A percentile compares a stretch with the other conserved stretches of the same genome.
These are phyloP conservation scores for Heterocephalus glaber DNA, from an alignment of 2,113 vertebrate genomes.

Conservation along the genomic window DNA sequence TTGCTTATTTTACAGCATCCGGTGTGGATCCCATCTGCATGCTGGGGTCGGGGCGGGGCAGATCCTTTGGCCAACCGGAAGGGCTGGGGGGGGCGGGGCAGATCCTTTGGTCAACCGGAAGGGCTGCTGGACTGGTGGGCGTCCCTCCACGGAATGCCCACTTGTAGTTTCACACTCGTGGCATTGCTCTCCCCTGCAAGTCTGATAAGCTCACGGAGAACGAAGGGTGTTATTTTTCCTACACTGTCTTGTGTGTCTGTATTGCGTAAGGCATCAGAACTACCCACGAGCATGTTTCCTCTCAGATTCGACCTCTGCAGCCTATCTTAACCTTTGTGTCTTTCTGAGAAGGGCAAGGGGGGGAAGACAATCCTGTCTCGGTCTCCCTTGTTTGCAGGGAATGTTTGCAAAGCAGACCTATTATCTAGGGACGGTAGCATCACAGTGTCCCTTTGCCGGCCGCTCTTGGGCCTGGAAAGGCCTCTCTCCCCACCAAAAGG, in stretches of 20 bases:
- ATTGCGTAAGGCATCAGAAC: not conserved
- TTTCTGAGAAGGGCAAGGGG: accelerated
- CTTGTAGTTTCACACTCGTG: not conserved
- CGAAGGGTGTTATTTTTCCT: not conserved
- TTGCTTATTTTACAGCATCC: not conserved
- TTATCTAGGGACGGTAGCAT: not conserved
- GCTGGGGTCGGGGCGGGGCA: no score
- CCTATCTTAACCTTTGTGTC: accelerated
- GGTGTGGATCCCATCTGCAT: not conserved
- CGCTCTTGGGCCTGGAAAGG: not conserved
- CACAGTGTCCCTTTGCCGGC: not conserved
- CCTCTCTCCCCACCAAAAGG: not conserved
- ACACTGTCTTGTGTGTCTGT: accelerated
- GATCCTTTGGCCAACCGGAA: no score
- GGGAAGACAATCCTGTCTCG: accelerated
- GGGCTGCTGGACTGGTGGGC: not conserved
- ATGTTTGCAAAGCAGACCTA: not conserved
- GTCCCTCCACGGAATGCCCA: not conserved
- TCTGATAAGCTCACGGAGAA: not conserved
- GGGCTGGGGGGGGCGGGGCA: no score
- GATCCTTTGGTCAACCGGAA: accelerated
- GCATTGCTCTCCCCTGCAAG: accelerated
- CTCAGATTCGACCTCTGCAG: not conserved
- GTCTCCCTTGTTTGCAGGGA: no score
- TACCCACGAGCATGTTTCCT: accelerated